Evolutionary conservation across 2,113 vertebrate species (phyloP).

Genomic region (Alosa alosa): DNA sequence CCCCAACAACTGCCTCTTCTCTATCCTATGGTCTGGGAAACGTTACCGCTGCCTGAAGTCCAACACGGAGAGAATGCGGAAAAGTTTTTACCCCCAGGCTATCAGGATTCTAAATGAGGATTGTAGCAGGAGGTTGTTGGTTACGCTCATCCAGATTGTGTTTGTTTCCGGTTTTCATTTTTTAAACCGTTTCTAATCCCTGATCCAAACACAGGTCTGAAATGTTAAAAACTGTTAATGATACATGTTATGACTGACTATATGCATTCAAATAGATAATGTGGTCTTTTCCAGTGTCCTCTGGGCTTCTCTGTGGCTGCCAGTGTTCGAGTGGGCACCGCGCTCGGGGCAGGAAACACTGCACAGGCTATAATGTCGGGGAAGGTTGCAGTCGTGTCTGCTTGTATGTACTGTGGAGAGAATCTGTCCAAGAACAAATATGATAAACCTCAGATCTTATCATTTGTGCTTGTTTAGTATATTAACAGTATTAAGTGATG

Average conservation of each 20-base stretch:
- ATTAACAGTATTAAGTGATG: background rate
- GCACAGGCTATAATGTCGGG: conserved; percentile 74
- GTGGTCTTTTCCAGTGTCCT: conserved; percentile 70
- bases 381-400: conserved; percentile 53
- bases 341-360: conserved; percentile 77
- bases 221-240: no score
- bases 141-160: no score
- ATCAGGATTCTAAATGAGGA: no score
- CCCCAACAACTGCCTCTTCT: no score
- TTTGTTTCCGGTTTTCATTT: no score
- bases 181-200: no score
- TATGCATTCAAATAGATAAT: background rate
- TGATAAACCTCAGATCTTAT: background rate
- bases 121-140: no score
- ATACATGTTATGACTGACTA: background rate
- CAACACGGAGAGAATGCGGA: no score
- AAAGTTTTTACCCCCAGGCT: no score
- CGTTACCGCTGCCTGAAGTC: no score
- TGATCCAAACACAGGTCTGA: no score
- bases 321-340: conserved; percentile 80
- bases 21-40: no score
- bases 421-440: background rate
- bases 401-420: background rate
- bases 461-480: background rate
- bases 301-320: conserved; percentile 76